These are phyloP conservation scores for Nasonia longicornis DNA, from an alignment of 1,140 invertebrate genomes.

Conservation along the genomic window DNA sequence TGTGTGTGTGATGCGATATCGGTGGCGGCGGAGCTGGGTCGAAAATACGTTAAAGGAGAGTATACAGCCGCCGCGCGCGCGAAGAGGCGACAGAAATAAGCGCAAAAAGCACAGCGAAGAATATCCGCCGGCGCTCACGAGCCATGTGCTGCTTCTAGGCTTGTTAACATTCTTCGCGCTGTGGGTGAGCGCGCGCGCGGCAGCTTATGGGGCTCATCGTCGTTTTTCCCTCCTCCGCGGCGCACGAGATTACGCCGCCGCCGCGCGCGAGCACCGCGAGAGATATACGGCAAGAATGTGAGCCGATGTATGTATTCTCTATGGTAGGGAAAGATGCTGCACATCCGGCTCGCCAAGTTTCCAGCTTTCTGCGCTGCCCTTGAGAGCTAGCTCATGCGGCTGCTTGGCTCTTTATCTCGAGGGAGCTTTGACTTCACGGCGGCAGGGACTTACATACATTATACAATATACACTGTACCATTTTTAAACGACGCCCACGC, in stretches of 20 bases:
- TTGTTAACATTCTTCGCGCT: slow-evolving; percentile 62
- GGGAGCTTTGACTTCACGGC: background rate
- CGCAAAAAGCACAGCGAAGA: slow-evolving; percentile 36
- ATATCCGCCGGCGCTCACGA: slow-evolving; percentile 48
- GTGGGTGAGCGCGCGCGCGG: slow-evolving; percentile 49
- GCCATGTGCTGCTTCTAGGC: slow-evolving; percentile 43
- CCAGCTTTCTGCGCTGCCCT: slow-evolving; percentile 35
- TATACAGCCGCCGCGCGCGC: background rate
- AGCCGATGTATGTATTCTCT: background rate
- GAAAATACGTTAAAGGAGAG: slow-evolving; percentile 4
- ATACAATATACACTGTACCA: no score
- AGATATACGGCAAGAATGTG: slow-evolving; percentile 17
- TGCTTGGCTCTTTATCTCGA: background rate
- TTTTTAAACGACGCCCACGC: no score
- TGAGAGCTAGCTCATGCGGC: background rate
- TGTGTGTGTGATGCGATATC: slow-evolving; percentile 51
- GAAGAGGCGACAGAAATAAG: slow-evolving; percentile 10
- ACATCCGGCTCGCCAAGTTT: slow-evolving; percentile 52
- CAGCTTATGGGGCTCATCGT: slow-evolving; percentile 22
- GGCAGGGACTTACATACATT: no score
- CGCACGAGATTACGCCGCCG: background rate
- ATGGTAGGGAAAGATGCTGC: slow-evolving; percentile 9
- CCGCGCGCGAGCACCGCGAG: background rate
- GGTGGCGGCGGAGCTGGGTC: slow-evolving; percentile 33
- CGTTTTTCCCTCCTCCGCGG: slow-evolving; percentile 24